Evolutionary conservation across 2,888 invertebrate species (phyloP).

Genomic region (Pheosia tremula): DNA sequence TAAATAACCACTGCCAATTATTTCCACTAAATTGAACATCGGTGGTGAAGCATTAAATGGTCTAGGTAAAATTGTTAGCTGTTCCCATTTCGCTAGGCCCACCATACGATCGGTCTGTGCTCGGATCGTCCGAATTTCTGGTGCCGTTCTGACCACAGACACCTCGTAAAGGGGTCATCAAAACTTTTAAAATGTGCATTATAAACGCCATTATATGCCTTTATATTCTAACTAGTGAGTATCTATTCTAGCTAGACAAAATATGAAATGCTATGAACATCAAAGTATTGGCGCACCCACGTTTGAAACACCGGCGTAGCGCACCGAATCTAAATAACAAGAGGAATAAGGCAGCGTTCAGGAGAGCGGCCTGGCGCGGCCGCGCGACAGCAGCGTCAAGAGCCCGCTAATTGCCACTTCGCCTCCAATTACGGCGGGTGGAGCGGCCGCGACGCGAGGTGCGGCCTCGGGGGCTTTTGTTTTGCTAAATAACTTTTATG

Average conservation of each 20-base stretch:
- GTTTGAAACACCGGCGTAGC: slow-evolving; percentile 49
- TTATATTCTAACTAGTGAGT: neutral
- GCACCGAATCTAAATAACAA: slow-evolving; percentile 39
- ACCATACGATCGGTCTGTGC: neutral
- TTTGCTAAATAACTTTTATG: slow-evolving; percentile 15
- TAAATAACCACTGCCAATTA: slow-evolving; percentile 1
- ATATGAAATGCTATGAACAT: neutral
- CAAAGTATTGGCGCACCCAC: slow-evolving; percentile 19
- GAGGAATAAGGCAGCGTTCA: slow-evolving; percentile 57
- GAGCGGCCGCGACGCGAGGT: slow-evolving; percentile 41
- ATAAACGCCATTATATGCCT: too few relatives aligned
- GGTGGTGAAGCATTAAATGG: neutral
- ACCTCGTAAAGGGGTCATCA: too few relatives aligned
- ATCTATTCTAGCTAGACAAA: neutral
- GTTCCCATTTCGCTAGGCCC: neutral
- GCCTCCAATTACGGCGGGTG: slow-evolving; percentile 75
- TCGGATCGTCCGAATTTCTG: neutral
- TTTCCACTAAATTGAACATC: slow-evolving; percentile 4
- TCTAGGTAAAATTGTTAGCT: slow-evolving; percentile 2
- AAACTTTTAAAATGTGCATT: too few relatives aligned
- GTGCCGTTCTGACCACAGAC: neutral
- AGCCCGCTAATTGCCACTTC: slow-evolving; percentile 76
- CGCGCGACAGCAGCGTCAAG: slow-evolving; percentile 65
- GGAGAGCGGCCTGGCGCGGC: slow-evolving; percentile 38
- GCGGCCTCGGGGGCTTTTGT: slow-evolving; percentile 33